Percentiles rank a stretch among this genome's conserved stretches.
phyloP scores from a whole-genome alignment of 1,140 invertebrate species.

The Macrobrachium nipponense region DNA sequence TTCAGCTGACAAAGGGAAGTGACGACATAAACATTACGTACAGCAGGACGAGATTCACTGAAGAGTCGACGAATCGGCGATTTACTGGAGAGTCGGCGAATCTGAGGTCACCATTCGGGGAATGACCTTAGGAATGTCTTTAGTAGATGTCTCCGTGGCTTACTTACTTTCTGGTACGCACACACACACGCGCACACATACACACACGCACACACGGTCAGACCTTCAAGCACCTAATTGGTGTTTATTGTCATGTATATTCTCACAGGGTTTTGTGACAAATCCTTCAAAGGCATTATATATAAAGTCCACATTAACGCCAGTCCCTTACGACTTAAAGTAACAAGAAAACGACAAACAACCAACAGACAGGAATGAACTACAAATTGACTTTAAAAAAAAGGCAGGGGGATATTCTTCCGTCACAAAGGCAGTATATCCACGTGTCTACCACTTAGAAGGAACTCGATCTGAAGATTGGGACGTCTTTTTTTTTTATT shows the following conservation, averaged over 20 bases:
- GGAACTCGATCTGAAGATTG: neutral
- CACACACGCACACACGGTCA: slow-evolving; percentile 21
- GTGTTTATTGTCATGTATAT: neutral
- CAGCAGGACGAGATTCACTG: too few relatives aligned
- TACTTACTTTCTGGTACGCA: neutral
- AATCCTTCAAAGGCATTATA: neutral
- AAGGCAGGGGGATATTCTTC: neutral
- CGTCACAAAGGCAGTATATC: neutral
- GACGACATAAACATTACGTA: too few relatives aligned
- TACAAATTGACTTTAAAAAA: too few relatives aligned
- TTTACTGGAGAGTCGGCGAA: neutral
- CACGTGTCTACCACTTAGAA: neutral
- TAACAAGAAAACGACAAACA: too few relatives aligned
- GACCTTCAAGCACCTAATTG: neutral
- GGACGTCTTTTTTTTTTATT: neutral
- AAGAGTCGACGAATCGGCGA: neutral
- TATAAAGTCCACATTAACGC: neutral
- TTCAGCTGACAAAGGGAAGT: too few relatives aligned
- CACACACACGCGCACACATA: neutral
- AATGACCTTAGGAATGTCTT: neutral
- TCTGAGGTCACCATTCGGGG: too few relatives aligned
- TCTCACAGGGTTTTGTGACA: too few relatives aligned
- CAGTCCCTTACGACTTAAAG: too few relatives aligned
- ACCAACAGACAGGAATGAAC: too few relatives aligned
- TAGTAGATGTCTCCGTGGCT: neutral